Evolutionary conservation across 2,888 invertebrate species (phyloP).

Genomic region (Magallana nippona): DNA sequence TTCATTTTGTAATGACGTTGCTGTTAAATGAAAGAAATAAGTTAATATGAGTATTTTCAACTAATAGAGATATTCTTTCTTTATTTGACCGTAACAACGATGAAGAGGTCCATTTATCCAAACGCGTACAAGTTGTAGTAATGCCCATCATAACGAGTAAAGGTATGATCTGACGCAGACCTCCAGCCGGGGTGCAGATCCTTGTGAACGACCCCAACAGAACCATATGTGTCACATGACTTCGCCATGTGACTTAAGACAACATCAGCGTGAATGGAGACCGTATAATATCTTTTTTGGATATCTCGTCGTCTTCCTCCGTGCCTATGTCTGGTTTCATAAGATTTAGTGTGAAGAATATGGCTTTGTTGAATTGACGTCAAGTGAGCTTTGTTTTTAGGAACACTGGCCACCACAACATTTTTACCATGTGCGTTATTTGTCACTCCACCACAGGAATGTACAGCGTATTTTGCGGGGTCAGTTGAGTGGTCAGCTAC

Average conservation of each 20-base stretch:
- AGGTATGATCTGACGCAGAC: not conserved
- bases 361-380: not conserved
- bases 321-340: not conserved
- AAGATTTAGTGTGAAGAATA: not conserved
- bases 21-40: too few species aligned
- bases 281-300: not conserved
- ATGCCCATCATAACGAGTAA: not conserved
- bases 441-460: not conserved
- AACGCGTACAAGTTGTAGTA: not conserved
- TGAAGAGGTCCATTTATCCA: not conserved
- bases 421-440: slow-evolving; percentile 23
- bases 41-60: too few species aligned
- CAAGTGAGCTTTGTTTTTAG: not conserved
- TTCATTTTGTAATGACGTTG: too few species aligned
- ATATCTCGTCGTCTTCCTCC: not conserved
- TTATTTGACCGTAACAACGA: too few species aligned
- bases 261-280: not conserved
- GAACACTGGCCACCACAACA: slow-evolving; percentile 33
- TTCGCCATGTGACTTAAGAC: not conserved
- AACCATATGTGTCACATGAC: not conserved
- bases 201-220: not conserved
- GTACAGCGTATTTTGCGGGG: not conserved
- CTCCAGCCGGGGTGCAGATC: not conserved
- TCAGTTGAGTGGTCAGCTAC: not conserved
- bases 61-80: too few species aligned